Conservation (phyloP, 2,113 vertebrate species). For the Pelecanus crispus region DNA sequence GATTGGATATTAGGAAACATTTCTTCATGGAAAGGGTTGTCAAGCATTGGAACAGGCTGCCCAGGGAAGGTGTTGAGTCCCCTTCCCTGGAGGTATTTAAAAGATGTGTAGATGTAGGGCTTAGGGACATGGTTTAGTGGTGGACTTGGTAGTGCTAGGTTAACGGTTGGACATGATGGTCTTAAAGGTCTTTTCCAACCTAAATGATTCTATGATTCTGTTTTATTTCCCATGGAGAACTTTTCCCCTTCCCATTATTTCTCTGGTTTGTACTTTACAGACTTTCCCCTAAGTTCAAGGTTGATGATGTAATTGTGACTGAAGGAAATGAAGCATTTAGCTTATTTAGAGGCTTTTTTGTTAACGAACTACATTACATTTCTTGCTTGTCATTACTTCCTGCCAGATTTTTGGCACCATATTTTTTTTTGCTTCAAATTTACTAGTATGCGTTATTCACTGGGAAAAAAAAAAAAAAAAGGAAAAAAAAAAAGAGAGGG, state of each 20-base stretch:
- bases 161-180: no score
- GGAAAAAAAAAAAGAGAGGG: neutral
- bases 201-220: neutral
- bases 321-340: neutral
- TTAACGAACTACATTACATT: neutral
- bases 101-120: no score
- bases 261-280: neutral
- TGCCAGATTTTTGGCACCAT: slow-evolving; percentile 21
- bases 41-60: no score
- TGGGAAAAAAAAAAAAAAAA: neutral
- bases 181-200: no score
- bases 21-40: no score
- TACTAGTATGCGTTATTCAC: slow-evolving; percentile 54
- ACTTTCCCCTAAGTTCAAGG: neutral
- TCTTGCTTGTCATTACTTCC: slow-evolving; percentile 17
- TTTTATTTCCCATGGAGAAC: neutral
- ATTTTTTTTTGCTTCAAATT: neutral
- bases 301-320: neutral
- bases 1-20: no score
- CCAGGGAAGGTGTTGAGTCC: no score
- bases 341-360: neutral
- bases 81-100: no score
- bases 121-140: no score
- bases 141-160: no score
- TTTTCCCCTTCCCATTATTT: neutral